Conservation (phyloP, 2,797 vertebrate genomes). For the Telmatherina bonti region DNA sequence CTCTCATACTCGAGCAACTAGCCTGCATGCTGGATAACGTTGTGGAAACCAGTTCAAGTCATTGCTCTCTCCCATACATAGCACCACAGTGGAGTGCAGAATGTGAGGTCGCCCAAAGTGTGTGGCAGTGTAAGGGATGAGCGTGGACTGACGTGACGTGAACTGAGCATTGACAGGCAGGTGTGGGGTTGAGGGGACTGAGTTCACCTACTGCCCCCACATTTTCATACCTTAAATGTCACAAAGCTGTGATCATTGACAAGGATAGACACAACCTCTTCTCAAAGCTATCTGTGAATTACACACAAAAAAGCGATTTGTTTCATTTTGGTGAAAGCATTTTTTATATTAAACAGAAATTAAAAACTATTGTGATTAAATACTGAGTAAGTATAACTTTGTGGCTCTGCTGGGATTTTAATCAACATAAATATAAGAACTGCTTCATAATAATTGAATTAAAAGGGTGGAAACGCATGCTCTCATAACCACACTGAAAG, state of each 20-base stretch:
- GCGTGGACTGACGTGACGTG: constrained; percentile 62
- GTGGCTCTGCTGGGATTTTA: background rate
- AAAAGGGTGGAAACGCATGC: constrained; percentile 43
- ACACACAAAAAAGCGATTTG: background rate
- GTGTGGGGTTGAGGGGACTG: constrained; percentile 31
- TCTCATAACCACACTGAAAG: constrained; percentile 35
- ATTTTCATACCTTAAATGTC: constrained; percentile 34
- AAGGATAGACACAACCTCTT: constrained; percentile 34
- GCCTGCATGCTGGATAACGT: constrained; percentile 51
- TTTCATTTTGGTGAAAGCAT: background rate
- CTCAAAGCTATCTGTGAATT: background rate
- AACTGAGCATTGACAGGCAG: constrained; percentile 63
- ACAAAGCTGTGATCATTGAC: constrained; percentile 9
- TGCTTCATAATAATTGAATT: constrained; percentile 35
- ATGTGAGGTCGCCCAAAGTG: constrained; percentile 54
- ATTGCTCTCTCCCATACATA: constrained; percentile 61
- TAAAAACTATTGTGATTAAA: background rate
- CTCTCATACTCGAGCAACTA: constrained; percentile 34
- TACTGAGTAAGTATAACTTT: background rate
- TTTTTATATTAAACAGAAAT: background rate
- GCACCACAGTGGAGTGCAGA: constrained; percentile 60
- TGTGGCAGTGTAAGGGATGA: constrained; percentile 55
- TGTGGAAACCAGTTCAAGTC: constrained; percentile 60
- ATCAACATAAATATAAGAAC: background rate
- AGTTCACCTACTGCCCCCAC: constrained; percentile 36